Percentiles rank a stretch among this genome's conserved stretches.
Evolutionary conservation across 1,140 invertebrate species (phyloP).

Genomic region (Brachionus manjavacas): DNA sequence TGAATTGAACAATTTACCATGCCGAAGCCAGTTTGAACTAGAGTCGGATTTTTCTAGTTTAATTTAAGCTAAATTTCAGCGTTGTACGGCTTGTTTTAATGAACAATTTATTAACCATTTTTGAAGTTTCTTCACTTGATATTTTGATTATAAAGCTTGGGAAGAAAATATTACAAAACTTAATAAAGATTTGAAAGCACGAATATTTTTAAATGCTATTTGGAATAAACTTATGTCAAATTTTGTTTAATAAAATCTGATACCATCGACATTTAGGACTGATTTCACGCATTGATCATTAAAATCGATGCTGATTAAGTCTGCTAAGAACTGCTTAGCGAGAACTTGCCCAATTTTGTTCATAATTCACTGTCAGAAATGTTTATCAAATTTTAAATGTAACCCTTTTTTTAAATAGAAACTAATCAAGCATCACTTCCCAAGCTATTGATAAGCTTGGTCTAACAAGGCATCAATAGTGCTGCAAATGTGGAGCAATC

Average conservation of each 20-base stretch:
- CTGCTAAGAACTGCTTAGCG: not conserved
- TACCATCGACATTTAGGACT: not conserved
- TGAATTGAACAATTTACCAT: not conserved
- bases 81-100: not conserved
- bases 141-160: not conserved
- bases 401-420: not conserved
- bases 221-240: not conserved
- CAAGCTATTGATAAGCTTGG: not conserved
- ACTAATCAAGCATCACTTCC: not conserved
- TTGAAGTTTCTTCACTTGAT: not conserved
- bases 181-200: not conserved
- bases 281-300: not conserved
- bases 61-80: not conserved
- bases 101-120: constrained; percentile 1
- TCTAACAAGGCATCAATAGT: not conserved
- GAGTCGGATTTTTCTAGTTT: not conserved
- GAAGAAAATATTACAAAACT: constrained; percentile 5
- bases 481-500: not conserved
- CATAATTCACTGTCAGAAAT: not conserved
- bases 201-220: not conserved
- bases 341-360: not conserved
- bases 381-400: not conserved
- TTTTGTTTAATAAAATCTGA: not conserved
- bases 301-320: not conserved
- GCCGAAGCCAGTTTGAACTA: not conserved